Percentiles rank a stretch among this genome's conserved stretches.
phyloP scores from a whole-genome alignment of 2,797 vertebrate genomes.

The Coregonus suidteri region DNA sequence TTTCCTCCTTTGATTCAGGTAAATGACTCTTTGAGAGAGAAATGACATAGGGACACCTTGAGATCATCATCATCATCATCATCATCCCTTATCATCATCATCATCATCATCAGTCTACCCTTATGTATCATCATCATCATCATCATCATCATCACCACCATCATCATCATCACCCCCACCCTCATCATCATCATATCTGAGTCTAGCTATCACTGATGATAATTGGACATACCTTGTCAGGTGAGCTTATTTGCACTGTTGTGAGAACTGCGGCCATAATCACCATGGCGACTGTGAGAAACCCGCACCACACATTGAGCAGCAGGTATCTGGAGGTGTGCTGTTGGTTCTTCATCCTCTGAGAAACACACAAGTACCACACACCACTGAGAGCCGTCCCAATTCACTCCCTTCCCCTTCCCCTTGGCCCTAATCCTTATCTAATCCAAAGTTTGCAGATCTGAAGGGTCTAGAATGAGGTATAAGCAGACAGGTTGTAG shows the following conservation, averaged over 20 bases:
- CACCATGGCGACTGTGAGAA: conserved; percentile 66
- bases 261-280: conserved; percentile 47
- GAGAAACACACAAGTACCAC: conserved; percentile 24
- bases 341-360: conserved; percentile 54
- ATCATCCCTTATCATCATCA: neutral
- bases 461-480: neutral
- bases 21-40: conserved; percentile 33
- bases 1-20: neutral
- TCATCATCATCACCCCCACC: neutral
- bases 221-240: conserved; percentile 37
- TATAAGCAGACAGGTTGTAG: neutral
- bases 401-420: neutral
- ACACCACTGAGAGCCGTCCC: neutral
- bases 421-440: neutral
- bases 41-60: conserved; percentile 8
- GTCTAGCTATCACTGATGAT: neutral
- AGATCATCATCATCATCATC: conserved; percentile 1
- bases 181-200: neutral
- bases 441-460: neutral
- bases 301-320: conserved; percentile 67
- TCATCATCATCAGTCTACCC: neutral
- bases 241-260: conserved; percentile 23
- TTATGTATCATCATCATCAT: neutral
- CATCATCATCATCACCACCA: neutral
- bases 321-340: conserved; percentile 52